phyloP scores from a whole-genome alignment of 2,113 vertebrate genomes.

The Rhea pennata region DNA sequence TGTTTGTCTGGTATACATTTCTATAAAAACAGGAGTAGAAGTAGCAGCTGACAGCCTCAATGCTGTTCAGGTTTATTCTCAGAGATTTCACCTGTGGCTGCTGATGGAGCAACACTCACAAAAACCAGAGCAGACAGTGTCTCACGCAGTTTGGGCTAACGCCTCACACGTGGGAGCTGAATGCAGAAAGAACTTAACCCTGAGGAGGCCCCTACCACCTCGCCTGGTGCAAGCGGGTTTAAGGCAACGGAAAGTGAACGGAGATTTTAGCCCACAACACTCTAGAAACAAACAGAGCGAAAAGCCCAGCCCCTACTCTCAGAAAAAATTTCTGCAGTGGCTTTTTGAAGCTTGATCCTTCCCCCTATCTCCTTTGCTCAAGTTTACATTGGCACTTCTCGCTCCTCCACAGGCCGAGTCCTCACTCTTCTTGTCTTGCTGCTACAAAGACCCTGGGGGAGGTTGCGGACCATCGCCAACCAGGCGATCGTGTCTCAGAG shows the following conservation, averaged over 20 bases:
- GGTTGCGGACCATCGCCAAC: too few relatives aligned
- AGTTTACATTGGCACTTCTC: neutral
- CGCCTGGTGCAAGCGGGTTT: neutral
- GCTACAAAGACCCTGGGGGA: too few relatives aligned
- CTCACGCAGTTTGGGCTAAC: rapidly evolving
- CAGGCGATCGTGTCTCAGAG: neutral
- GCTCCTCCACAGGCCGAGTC: neutral
- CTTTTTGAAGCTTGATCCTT: neutral
- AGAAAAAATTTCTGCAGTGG: neutral
- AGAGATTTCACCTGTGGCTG: neutral
- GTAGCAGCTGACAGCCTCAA: neutral
- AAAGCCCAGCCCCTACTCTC: neutral
- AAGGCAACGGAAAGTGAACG: neutral
- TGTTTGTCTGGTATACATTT: neutral
- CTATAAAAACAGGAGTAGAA: neutral
- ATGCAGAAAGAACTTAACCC: neutral
- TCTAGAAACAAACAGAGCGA: neutral
- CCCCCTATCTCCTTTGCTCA: neutral
- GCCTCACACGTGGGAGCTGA: neutral
- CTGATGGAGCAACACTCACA: neutral
- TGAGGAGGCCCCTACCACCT: neutral
- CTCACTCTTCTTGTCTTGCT: too few relatives aligned
- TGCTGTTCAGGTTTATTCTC: neutral
- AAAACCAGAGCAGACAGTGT: rapidly evolving
- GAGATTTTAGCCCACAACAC: neutral